These are phyloP conservation scores for Petrolisthes manimaculis DNA, from an alignment of 2,888 invertebrate genomes.

Conservation along the genomic window DNA sequence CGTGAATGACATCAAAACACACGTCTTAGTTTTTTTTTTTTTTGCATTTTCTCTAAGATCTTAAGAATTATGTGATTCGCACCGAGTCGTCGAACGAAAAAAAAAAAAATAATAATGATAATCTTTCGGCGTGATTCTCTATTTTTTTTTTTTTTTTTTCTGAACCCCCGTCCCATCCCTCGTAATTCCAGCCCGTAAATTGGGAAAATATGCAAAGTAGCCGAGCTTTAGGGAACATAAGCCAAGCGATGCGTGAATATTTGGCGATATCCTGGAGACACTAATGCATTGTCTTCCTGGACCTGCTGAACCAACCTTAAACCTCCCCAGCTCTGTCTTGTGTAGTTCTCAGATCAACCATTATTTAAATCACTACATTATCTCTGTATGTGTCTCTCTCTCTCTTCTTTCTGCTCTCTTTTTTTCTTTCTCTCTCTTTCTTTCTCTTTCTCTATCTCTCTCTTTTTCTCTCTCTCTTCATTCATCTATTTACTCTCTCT, in stretches of 20 bases:
- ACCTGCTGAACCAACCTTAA: not conserved
- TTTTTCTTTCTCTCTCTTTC: not conserved
- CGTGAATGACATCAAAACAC: not conserved
- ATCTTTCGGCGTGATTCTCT: no score
- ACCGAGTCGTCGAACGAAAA: not conserved
- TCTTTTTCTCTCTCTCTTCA: not conserved
- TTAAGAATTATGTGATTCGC: not conserved
- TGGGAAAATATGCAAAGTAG: constrained; percentile 13
- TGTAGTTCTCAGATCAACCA: not conserved
- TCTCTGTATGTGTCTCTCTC: not conserved
- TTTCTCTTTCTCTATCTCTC: not conserved
- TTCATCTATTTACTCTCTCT: not conserved
- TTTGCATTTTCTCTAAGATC: not conserved
- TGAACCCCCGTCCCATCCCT: not conserved
- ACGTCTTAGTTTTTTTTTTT: not conserved
- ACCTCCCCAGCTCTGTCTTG: not conserved
- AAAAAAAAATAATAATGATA: no score
- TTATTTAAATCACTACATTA: not conserved
- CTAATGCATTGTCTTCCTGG: not conserved
- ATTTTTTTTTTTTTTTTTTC: not conserved
- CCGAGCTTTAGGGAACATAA: constrained; percentile 7
- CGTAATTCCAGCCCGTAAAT: constrained; percentile 10
- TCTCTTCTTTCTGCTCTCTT: not conserved
- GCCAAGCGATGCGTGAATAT: constrained; percentile 11
- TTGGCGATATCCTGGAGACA: not conserved